Base-by-base conservation (phyloP, 1,140 invertebrate genomes). In the Wiebesia pumilae region DNA sequence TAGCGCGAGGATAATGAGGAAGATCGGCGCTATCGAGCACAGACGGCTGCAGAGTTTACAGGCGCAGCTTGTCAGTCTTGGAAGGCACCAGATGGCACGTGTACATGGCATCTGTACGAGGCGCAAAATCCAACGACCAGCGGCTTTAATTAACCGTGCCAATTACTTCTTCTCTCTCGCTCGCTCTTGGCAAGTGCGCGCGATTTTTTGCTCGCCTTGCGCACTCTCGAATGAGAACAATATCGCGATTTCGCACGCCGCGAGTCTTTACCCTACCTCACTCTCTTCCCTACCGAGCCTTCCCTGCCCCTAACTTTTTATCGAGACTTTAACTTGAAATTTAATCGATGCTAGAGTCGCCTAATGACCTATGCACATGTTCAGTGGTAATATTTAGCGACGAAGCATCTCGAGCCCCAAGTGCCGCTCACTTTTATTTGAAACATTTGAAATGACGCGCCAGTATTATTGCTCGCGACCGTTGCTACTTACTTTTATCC, bases 221-320 rank as follows among this genome's bases (percentile, higher is more conserved):
- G 10, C 3, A 0, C 0, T 0, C 7, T 33, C 69, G 35, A 40
- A 43, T 14, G 71, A n/a, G 43, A 75, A 75, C 71, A 75, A 43
- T 75, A 75, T 75, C 19, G 71, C 38, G 71, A 75, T 75, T 43
- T n/a, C 71, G 71, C 71, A 75, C 40, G 71, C 21, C n/a, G 71
- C 71, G 7, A n/a, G 71, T 4, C 24, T 43, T 71, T 71, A 38
- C 40, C 14, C 12, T n/a, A 19, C 38, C 3, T n/a, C 71, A 7
- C 4, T 3, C 6, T 62, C 4, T 62, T 62, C 2, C 2, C 51
- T 4, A 47, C 43, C 43, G 43, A 47, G 9, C 2, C 19, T 19
- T 54, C n/a, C n/a, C n/a, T n/a, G n/a, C n/a, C n/a, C n/a, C n/a
- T n/a, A n/a, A 16, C 51, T 54, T 54, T 19, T 19, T 9, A 16